Evolutionary conservation across 2,113 vertebrate genomes (phyloP).

Genomic region (Cyprinus carpio): DNA sequence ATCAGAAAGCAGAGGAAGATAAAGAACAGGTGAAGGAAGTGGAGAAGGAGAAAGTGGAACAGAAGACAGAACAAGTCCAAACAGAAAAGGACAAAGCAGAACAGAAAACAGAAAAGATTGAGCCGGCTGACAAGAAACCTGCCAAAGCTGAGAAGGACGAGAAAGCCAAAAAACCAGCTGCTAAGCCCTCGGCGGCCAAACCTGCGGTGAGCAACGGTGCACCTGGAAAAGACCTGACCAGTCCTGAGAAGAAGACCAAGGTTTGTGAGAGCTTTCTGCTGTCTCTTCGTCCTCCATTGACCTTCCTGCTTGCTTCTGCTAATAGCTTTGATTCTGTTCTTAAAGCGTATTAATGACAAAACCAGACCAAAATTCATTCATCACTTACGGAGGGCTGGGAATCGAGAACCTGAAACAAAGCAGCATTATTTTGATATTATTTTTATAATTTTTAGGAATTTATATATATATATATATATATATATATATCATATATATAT

Average conservation of each 20-base stretch:
- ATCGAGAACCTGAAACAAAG: not conserved
- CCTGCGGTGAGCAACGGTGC: conserved; percentile 72
- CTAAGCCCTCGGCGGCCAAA: conserved; percentile 67
- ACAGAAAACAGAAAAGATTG: conserved; percentile 54
- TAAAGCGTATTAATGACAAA: not conserved
- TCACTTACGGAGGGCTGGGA: not conserved
- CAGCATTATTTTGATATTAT: no score
- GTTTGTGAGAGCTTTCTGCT: conserved; percentile 67
- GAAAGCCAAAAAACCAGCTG: conserved; percentile 64
- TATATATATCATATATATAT: no score
- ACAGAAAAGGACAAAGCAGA: conserved; percentile 21
- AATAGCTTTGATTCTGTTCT: not conserved
- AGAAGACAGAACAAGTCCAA: not conserved
- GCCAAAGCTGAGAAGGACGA: conserved; percentile 70
- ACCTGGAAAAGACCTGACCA: conserved; percentile 82
- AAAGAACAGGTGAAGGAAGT: not conserved
- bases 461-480: no score
- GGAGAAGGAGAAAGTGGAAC: not conserved
- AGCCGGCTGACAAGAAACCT: conserved; percentile 69
- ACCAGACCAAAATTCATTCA: not conserved
- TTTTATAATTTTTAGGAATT: no score
- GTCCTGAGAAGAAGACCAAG: conserved; percentile 89
- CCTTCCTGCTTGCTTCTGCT: conserved; percentile 51
- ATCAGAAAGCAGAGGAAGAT: conserved; percentile 11
- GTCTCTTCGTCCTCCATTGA: conserved; percentile 10